A percentile compares a stretch with the other conserved stretches of the same genome.
phyloP scores from a whole-genome alignment of 2,113 vertebrate species.

The Nyctibius bracteatus region DNA sequence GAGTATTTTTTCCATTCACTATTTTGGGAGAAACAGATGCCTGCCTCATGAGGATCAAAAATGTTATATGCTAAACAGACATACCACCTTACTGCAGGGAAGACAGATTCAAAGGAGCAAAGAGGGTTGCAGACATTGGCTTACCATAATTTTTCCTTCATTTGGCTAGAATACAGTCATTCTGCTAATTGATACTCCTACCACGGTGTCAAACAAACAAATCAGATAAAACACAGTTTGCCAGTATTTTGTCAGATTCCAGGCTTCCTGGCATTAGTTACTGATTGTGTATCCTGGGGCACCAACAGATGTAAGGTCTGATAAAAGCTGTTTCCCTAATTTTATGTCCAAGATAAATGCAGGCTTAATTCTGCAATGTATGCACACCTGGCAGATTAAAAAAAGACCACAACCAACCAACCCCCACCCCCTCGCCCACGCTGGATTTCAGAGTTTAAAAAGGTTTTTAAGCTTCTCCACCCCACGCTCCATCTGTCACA shows the following conservation, averaged over 20 bases:
- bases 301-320: conserved; percentile 8
- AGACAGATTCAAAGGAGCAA: not conserved
- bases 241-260: conserved; percentile 9
- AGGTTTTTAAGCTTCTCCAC: not conserved
- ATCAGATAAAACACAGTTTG: not conserved
- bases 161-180: not conserved
- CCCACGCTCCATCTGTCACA: not conserved
- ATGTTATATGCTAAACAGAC: not conserved
- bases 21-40: not conserved
- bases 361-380: not conserved
- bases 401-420: not conserved
- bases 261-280: not conserved
- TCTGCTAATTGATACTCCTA: conserved; percentile 19
- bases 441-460: not conserved
- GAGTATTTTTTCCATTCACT: not conserved
- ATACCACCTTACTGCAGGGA: not conserved
- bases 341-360: not conserved
- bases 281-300: not conserved
- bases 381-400: not conserved
- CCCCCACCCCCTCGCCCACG: fast-evolving
- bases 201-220: conserved; percentile 1
- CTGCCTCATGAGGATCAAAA: not conserved
- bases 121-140: not conserved
- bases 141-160: not conserved
- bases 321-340: not conserved